A percentile compares a stretch with the other conserved stretches of the same genome.
These are phyloP conservation scores for Hanleya hanleyi DNA, from an alignment of 2,888 invertebrate species.

Conservation along the genomic window DNA sequence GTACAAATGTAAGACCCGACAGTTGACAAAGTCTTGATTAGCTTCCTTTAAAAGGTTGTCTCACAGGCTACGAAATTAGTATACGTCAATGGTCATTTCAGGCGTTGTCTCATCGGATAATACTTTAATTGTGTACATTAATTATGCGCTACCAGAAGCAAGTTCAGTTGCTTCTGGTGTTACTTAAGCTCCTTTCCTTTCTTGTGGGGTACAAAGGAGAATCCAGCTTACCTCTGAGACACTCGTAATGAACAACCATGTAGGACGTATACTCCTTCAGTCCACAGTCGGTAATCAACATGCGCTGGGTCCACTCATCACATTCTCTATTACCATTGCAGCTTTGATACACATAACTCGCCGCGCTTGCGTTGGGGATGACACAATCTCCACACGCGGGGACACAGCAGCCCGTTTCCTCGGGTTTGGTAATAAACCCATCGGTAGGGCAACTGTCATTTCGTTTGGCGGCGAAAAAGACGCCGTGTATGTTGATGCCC, in stretches of 20 bases:
- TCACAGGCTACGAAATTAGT: too few species aligned
- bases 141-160: too few species aligned
- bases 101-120: too few species aligned
- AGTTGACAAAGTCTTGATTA: too few species aligned
- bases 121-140: too few species aligned
- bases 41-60: too few species aligned
- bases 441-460: not conserved
- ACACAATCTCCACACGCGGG: slow-evolving; percentile 2
- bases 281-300: not conserved
- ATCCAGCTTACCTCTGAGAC: not conserved
- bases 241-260: slow-evolving; percentile 1
- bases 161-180: too few species aligned
- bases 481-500: not conserved
- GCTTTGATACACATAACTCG: not conserved
- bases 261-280: not conserved
- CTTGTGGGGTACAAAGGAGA: too few species aligned
- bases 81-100: too few species aligned
- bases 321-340: not conserved
- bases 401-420: not conserved
- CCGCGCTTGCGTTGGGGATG: not conserved
- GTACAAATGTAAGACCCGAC: too few species aligned
- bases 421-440: not conserved
- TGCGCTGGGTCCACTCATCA: not conserved
- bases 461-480: not conserved
- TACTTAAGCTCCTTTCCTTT: too few species aligned